Conservation (phyloP, 92 coral and sea anemone genomes). For the Porites rus region DNA sequence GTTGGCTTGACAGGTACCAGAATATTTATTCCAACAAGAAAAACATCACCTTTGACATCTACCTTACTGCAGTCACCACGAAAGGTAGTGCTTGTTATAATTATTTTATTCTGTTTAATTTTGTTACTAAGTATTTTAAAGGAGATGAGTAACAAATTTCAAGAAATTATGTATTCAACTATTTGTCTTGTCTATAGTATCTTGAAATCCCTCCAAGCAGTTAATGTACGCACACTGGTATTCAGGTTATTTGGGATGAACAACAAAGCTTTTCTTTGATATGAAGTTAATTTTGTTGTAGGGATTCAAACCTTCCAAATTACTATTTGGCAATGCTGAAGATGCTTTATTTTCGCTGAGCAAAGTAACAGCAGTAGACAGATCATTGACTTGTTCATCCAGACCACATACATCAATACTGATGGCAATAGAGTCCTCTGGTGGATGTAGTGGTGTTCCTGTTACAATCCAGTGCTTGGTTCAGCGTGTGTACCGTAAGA, state of each 20-base stretch:
- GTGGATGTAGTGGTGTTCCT: constrained; percentile 79
- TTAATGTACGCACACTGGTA: no score
- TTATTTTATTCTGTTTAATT: background rate
- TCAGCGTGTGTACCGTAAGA: constrained; percentile 80
- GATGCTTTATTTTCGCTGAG: constrained; percentile 3
- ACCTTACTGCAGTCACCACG: constrained; percentile 14
- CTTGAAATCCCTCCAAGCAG: no score
- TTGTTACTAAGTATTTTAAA: no score
- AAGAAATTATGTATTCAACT: no score
- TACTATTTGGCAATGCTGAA: constrained; percentile 58
- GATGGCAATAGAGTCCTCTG: constrained; percentile 69
- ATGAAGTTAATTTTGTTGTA: background rate
- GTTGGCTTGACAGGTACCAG: constrained; percentile 13
- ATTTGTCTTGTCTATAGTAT: no score
- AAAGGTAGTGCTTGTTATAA: background rate
- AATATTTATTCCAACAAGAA: background rate
- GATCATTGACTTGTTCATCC: background rate
- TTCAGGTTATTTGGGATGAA: background rate
- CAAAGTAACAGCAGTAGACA: background rate
- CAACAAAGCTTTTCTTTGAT: background rate
- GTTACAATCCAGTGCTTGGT: constrained; percentile 69
- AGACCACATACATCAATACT: constrained; percentile 42
- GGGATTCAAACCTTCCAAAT: constrained; percentile 77
- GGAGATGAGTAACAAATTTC: no score
- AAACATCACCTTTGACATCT: constrained; percentile 1